phyloP scores from a whole-genome alignment of 2,888 invertebrate genomes.

The Parnassius apollo region DNA sequence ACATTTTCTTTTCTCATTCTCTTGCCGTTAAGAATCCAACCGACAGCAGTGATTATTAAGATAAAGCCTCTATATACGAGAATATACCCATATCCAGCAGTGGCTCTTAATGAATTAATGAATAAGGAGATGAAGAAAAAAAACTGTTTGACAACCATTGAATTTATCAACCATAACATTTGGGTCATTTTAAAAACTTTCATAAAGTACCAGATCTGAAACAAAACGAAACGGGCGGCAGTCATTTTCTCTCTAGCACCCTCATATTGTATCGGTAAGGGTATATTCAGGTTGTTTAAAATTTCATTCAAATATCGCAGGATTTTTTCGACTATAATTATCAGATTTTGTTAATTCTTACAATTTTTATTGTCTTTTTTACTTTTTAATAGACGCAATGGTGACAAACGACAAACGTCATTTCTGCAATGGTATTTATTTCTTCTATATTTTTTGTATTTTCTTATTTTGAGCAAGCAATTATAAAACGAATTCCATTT shows the following conservation, averaged over 20 bases:
- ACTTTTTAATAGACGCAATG: no score
- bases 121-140: background rate
- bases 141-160: constrained; percentile 1
- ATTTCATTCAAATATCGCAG: constrained; percentile 47
- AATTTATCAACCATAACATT: constrained; percentile 13
- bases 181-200: constrained; percentile 2
- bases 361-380: background rate
- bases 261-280: constrained; percentile 40
- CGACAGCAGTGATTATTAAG: background rate
- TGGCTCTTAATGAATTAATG: background rate
- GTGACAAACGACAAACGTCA: no score
- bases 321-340: constrained; percentile 40
- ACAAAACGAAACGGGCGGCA: constrained; percentile 26
- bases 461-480: no score
- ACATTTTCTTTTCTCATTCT: no score
- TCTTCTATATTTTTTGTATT: no score
- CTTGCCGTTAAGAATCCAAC: no score
- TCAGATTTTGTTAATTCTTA: constrained; percentile 37
- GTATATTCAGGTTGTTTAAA: constrained; percentile 49
- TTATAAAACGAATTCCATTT: no score
- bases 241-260: constrained; percentile 7
- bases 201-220: constrained; percentile 22
- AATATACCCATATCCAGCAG: background rate
- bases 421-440: no score
- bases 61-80: background rate